A percentile compares a stretch with the other conserved stretches of the same genome.
phyloP scores from a whole-genome alignment of 2,113 vertebrate species.

The Chunga burmeisteri region DNA sequence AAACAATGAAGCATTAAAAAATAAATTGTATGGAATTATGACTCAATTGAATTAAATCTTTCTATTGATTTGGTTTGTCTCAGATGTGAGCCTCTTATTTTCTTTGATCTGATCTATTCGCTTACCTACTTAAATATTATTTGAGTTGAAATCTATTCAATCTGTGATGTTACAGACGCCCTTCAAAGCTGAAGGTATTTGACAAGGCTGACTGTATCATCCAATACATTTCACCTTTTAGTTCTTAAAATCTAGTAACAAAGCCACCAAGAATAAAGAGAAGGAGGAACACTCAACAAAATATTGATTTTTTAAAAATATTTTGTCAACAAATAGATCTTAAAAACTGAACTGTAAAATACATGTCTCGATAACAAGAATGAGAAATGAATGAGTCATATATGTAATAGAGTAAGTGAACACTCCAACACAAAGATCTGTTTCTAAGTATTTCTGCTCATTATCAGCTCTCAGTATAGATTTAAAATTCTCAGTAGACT shows the following conservation, averaged over 20 bases:
- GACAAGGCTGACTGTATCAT: background rate
- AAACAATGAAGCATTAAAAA: background rate
- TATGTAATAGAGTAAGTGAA: background rate
- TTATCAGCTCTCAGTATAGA: background rate
- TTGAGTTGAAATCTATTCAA: background rate
- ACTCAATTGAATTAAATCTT: background rate
- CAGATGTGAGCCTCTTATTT: background rate
- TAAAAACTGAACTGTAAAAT: background rate
- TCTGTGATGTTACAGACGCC: rapidly evolving
- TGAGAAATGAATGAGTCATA: background rate
- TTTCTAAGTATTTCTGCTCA: background rate
- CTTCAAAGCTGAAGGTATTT: background rate
- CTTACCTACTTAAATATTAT: background rate
- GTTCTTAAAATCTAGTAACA: background rate
- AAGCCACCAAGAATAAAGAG: background rate
- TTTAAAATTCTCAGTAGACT: background rate
- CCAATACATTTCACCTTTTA: background rate
- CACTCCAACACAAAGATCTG: background rate
- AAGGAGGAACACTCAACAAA: background rate
- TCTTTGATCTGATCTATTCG: background rate
- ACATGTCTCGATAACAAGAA: background rate
- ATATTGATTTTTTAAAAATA: background rate
- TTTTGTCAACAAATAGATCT: background rate
- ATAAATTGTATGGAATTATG: background rate
- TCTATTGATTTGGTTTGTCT: background rate